phyloP scores from a whole-genome alignment of 2,888 invertebrate species.

The Pachydiplax longipennis region DNA sequence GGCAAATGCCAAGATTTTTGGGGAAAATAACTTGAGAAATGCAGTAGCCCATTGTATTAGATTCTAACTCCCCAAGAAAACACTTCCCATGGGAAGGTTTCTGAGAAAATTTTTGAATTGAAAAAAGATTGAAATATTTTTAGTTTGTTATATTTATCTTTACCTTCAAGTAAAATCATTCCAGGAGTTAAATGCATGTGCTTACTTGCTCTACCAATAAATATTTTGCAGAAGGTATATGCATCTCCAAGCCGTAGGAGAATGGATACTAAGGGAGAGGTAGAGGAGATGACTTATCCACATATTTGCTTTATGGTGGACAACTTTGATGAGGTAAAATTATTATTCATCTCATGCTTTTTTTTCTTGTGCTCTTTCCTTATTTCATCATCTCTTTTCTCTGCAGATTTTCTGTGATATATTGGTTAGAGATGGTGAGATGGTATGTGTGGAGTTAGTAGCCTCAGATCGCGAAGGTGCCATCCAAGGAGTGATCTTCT shows the following conservation, averaged over 20 bases:
- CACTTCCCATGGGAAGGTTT: too few species aligned
- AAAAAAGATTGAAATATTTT: too few species aligned
- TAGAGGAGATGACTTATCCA: conserved; percentile 98
- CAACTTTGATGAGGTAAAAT: conserved; percentile 93
- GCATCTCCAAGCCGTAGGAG: conserved; percentile 95
- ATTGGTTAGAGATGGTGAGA: conserved; percentile 95
- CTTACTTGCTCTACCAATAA: not conserved
- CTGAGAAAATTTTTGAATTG: too few species aligned
- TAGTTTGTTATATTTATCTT: too few species aligned
- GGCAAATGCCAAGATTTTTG: too few species aligned
- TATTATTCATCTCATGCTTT: not conserved
- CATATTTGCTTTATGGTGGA: conserved; percentile 99
- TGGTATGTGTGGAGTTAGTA: conserved; percentile 97
- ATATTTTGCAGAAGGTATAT: conserved; percentile 75
- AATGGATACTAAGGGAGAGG: conserved; percentile 98
- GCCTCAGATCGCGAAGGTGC: conserved; percentile 87
- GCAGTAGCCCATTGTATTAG: too few species aligned
- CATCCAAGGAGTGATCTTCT: conserved; percentile 92
- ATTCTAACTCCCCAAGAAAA: too few species aligned
- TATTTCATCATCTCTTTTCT: conserved; percentile 9
- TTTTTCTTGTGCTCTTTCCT: not conserved
- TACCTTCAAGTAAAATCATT: not conserved
- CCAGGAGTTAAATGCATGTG: not conserved
- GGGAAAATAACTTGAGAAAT: too few species aligned
- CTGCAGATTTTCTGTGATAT: conserved; percentile 90